phyloP scores from a whole-genome alignment of 1,140 invertebrate species.

The Diachasma alloeum region DNA sequence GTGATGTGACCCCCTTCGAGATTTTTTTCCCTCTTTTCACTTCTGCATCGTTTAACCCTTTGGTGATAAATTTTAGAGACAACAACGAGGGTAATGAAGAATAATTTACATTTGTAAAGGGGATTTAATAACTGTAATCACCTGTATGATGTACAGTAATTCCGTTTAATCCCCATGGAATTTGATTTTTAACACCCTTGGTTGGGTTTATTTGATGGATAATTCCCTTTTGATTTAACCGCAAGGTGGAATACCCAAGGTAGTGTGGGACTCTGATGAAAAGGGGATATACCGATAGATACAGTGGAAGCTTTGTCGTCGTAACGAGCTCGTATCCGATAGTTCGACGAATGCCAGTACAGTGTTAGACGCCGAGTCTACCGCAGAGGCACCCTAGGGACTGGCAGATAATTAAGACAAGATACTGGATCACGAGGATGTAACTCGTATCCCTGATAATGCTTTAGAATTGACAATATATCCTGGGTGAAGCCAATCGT shows the following conservation, averaged over 20 bases:
- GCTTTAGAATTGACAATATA: conserved; percentile 1
- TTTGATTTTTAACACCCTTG: not conserved
- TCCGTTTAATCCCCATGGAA: not conserved
- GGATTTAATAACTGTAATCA: not conserved
- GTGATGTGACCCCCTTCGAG: conserved; percentile 1
- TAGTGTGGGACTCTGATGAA: not conserved
- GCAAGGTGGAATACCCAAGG: not conserved
- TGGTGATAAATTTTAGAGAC: not conserved
- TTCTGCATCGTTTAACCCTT: not conserved
- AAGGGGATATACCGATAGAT: not conserved
- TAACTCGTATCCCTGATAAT: not conserved
- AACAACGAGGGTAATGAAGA: not conserved
- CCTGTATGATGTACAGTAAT: not conserved
- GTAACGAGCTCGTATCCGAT: conserved; percentile 17
- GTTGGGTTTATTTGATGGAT: not conserved
- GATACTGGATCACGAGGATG: conserved; percentile 8
- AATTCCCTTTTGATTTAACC: not conserved
- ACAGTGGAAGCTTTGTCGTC: conserved; percentile 15
- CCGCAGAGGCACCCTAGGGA: conserved; percentile 6
- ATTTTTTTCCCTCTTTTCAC: not conserved
- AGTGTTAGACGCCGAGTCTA: conserved; percentile 10
- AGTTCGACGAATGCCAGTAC: conserved; percentile 14
- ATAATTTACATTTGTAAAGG: not conserved
- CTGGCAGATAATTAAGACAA: conserved; percentile 15
- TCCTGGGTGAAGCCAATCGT: not conserved